Conservation (phyloP, 2,113 vertebrate genomes). For the Corynorhinus townsendii region DNA sequence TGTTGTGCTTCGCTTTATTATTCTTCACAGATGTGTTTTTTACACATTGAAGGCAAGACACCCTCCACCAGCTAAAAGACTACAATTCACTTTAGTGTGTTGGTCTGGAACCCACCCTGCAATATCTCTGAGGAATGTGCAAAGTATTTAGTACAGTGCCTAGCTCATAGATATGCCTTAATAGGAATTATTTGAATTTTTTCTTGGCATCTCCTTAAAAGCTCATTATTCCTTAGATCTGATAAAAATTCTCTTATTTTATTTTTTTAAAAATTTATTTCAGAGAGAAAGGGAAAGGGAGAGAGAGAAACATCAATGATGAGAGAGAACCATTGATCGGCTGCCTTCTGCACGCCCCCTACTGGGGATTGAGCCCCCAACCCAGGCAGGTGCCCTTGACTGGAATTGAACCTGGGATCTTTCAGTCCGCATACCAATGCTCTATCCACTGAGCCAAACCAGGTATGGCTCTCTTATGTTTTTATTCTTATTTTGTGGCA, state of each 20-base stretch:
- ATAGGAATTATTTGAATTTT: not conserved
- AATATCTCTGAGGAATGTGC: not conserved
- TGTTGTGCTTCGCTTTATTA: not conserved
- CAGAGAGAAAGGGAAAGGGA: too few relatives aligned
- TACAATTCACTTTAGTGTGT: not conserved
- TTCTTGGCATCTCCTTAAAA: not conserved
- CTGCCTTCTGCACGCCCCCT: too few relatives aligned
- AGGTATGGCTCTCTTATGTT: not conserved
- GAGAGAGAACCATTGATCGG: too few relatives aligned
- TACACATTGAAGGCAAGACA: not conserved
- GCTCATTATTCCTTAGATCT: not conserved
- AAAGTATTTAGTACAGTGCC: not conserved
- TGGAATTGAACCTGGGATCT: too few relatives aligned
- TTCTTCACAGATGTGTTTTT: not conserved
- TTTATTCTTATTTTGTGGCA: not conserved
- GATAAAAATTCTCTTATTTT: not conserved
- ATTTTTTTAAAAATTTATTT: too few relatives aligned
- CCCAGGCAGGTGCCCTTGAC: too few relatives aligned
- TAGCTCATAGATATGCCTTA: not conserved
- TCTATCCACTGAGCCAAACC: too few relatives aligned
- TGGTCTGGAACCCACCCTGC: not conserved
- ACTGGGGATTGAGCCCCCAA: too few relatives aligned
- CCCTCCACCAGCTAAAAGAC: not conserved
- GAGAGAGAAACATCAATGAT: too few relatives aligned
- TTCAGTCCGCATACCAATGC: too few relatives aligned